Percentiles rank a stretch among this genome's conserved stretches.
These are phyloP conservation scores for Notolepis coatsorum DNA, from an alignment of 2,797 vertebrate species.

Conservation along the genomic window DNA sequence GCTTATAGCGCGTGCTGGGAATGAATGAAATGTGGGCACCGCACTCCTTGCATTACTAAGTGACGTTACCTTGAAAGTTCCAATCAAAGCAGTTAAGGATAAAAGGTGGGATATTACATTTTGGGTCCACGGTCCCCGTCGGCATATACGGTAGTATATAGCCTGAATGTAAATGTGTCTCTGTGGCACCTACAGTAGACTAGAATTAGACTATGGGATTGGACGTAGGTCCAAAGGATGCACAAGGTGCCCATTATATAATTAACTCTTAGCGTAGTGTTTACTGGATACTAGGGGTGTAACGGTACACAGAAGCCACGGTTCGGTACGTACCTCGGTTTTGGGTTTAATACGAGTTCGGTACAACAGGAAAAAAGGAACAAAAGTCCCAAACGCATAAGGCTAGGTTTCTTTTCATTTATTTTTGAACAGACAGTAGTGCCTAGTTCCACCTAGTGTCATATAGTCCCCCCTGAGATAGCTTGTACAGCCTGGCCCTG, in stretches of 20 bases:
- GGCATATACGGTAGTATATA: constrained; percentile 31
- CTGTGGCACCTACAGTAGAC: constrained; percentile 29
- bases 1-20: constrained; percentile 56
- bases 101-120: constrained; percentile 20
- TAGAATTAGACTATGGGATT: constrained; percentile 27
- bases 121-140: constrained; percentile 30
- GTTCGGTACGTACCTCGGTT: no score
- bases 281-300: no score
- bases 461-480: no score
- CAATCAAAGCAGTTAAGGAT: constrained; percentile 63
- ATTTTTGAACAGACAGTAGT: no score
- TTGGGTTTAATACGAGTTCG: no score
- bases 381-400: no score
- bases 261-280: constrained; percentile 8
- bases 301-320: no score
- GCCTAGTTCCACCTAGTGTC: no score
- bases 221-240: constrained; percentile 27
- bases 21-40: constrained; percentile 51
- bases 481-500: no score
- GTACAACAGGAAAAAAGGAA: no score
- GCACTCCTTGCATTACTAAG: constrained; percentile 58
- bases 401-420: no score
- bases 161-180: constrained; percentile 62
- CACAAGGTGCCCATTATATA: constrained; percentile 24
- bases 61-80: constrained; percentile 58